These are phyloP conservation scores for Nycticryphes semicollaris DNA, from an alignment of 2,113 vertebrate species.

Conservation along the genomic window DNA sequence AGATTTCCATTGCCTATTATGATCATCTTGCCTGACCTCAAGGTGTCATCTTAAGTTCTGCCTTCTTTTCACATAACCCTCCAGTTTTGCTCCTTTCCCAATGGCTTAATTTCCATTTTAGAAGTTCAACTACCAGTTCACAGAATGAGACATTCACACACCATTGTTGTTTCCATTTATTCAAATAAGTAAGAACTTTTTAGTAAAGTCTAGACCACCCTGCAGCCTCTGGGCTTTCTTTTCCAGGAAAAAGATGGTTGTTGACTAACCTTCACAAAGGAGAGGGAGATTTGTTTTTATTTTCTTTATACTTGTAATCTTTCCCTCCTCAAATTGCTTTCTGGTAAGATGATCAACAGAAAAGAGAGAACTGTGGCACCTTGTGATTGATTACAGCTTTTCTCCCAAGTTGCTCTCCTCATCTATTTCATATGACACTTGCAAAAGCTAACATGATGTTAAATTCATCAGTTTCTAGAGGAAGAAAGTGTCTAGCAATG, in stretches of 20 bases:
- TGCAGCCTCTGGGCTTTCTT: neutral
- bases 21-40: neutral
- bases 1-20: neutral
- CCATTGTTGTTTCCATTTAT: neutral
- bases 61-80: neutral
- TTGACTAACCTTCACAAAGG: neutral
- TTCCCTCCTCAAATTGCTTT: constrained; percentile 13
- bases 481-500: constrained; percentile 2
- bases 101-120: neutral
- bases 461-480: constrained; percentile 56
- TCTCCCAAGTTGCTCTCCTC: constrained; percentile 44
- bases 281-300: neutral
- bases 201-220: neutral
- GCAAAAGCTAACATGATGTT: constrained; percentile 58
- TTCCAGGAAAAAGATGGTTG: neutral
- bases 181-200: neutral
- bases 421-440: constrained; percentile 62
- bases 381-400: constrained; percentile 58
- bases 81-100: neutral
- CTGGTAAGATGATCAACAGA: constrained; percentile 40
- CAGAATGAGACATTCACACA: neutral
- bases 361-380: constrained; percentile 5
- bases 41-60: neutral
- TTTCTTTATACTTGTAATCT: constrained; percentile 2
- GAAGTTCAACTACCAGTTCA: neutral